Evolutionary conservation across 1,140 invertebrate genomes (phyloP).

Genomic region (Oryzaephilus surinamensis): DNA sequence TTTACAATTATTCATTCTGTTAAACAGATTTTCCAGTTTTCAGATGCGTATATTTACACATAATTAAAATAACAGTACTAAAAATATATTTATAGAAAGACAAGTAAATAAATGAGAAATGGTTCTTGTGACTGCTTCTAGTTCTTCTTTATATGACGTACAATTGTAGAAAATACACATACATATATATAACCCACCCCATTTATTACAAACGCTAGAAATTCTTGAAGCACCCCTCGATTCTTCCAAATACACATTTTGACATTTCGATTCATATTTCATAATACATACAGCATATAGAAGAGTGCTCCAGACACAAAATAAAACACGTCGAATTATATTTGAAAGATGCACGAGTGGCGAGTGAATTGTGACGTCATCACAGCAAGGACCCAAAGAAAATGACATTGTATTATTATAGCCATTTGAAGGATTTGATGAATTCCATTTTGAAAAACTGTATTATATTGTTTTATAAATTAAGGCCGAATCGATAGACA

Average conservation of each 20-base stretch:
- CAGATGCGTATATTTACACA: too few relatives aligned
- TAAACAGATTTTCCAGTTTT: not conserved
- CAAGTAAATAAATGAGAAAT: too few relatives aligned
- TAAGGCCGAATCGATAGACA: not conserved
- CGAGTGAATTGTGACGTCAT: slow-evolving; percentile 18
- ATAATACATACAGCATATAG: too few relatives aligned
- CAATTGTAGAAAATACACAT: not conserved
- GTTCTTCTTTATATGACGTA: not conserved
- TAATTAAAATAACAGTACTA: not conserved
- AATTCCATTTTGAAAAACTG: slow-evolving; percentile 1
- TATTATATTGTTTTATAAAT: slow-evolving; percentile 7
- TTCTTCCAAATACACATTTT: slow-evolving; percentile 15
- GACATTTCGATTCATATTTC: slow-evolving; percentile 23
- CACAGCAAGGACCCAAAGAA: too few relatives aligned
- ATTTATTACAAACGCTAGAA: too few relatives aligned
- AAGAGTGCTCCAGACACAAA: slow-evolving; percentile 12
- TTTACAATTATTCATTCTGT: not conserved
- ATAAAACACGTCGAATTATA: slow-evolving; percentile 13
- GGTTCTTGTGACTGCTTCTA: too few relatives aligned
- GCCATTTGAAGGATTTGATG: slow-evolving; percentile 7
- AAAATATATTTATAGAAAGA: not conserved
- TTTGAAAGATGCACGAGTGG: slow-evolving; percentile 12
- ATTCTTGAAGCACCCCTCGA: slow-evolving; percentile 15
- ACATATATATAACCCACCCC: too few relatives aligned
- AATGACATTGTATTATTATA: slow-evolving; percentile 1